phyloP scores from a whole-genome alignment of 1,140 invertebrate species.

The Watersipora subatra region DNA sequence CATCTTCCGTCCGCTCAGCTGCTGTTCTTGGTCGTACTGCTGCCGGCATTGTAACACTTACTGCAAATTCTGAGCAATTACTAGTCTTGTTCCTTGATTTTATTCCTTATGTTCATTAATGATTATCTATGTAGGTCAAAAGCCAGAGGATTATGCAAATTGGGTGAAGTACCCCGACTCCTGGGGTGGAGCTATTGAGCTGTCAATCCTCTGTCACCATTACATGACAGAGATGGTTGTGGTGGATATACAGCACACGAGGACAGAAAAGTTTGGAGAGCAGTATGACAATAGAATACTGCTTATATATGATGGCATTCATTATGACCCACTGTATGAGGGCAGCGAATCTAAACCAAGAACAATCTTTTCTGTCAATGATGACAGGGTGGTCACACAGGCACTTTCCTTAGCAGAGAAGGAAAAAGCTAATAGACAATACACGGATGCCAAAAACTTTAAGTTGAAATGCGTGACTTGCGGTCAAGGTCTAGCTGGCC shows the following conservation, averaged over 20 bases:
- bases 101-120: too few relatives aligned
- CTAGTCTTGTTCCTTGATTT: too few relatives aligned
- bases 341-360: conserved; percentile 11
- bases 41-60: too few relatives aligned
- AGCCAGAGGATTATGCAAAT: conserved; percentile 68
- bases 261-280: conserved; percentile 85
- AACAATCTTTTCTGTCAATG: conserved; percentile 61
- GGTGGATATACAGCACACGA: conserved; percentile 73
- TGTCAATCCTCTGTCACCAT: conserved; percentile 71
- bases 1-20: too few relatives aligned
- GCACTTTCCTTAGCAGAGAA: conserved; percentile 71
- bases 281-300: conserved; percentile 75
- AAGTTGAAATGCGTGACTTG: conserved; percentile 68
- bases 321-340: conserved; percentile 79
- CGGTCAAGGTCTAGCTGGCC: conserved; percentile 56
- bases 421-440: conserved; percentile 71
- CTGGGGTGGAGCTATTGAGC: conserved; percentile 91
- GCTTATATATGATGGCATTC: conserved; percentile 85
- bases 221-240: conserved; percentile 86
- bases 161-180: conserved; percentile 41
- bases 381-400: conserved; percentile 56
- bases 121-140: too few relatives aligned
- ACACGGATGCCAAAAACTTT: conserved; percentile 75
- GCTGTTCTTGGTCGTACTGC: too few relatives aligned
- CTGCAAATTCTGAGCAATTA: too few relatives aligned